These are phyloP conservation scores for Acomys russatus DNA, from an alignment of 2,797 vertebrate genomes.

Conservation along the genomic window DNA sequence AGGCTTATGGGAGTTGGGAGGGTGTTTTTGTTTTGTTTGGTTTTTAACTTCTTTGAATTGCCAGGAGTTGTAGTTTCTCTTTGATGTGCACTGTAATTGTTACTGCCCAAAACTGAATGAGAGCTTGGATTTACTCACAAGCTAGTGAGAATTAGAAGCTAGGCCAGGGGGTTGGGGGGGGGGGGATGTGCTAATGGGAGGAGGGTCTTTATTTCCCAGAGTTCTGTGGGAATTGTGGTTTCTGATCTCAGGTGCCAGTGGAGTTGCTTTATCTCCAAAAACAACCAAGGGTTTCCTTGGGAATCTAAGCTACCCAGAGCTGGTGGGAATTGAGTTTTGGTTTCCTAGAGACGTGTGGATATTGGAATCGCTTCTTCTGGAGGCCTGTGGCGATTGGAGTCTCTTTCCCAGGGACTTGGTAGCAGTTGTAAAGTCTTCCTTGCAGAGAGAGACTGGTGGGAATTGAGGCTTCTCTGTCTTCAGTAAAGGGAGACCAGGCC, in stretches of 20 bases:
- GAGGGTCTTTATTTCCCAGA: conserved; percentile 3
- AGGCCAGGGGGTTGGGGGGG: background rate
- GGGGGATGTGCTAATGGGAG: background rate
- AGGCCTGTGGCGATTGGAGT: background rate
- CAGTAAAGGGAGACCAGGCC: background rate
- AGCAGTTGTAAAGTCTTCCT: background rate
- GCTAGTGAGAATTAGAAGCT: background rate
- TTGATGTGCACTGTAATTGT: background rate
- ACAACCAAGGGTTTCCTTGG: background rate
- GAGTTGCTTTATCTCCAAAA: background rate
- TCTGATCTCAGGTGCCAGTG: background rate
- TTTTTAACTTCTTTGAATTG: background rate
- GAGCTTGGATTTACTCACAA: conserved; percentile 21
- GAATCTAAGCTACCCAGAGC: background rate
- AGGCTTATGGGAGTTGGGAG: conserved; percentile 16
- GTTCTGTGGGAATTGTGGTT: background rate
- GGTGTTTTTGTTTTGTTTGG: background rate
- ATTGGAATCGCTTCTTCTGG: background rate
- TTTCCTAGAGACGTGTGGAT: background rate
- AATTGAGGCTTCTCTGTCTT: background rate
- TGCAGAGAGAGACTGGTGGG: background rate
- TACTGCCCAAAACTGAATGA: background rate
- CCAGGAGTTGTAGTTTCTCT: conserved; percentile 29
- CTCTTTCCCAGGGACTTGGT: background rate
- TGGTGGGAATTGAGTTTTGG: background rate